Evolutionary conservation across 1,140 invertebrate genomes (phyloP), one percentile per base, ranked within the genome.

Genomic region (Drosophila suzukii): DNA sequence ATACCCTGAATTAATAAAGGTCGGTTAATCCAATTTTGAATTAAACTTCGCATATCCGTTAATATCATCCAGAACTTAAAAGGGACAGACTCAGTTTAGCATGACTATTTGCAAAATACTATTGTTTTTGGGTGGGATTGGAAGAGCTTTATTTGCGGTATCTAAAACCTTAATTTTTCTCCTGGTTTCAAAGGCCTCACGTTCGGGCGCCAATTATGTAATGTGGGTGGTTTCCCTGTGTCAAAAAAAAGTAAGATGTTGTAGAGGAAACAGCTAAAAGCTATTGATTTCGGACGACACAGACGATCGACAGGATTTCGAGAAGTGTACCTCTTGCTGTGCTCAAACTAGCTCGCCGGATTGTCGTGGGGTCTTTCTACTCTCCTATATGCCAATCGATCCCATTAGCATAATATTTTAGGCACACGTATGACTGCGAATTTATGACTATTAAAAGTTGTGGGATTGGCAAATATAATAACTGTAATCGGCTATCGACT

Each of bases 161-260:
- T 51, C 30, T 51, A 32, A 41, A 41, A 41, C 39, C 39, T 41
- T 41, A 15, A 41, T 41, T 41, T 41, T 41, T 41, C n/a, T 32
- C n/a, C 13, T 39, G 15, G 30, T 41, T 27, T 30, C 24, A 34
- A 15, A 51, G 27, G 30, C 27, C 30, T 17, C 49, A 51, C 15
- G 49, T 51, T 51, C 30, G 49, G 49, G 27, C 49, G 49, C n/a
- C 27, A 51, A 34, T 51, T 51, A 51, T 51, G 49, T 51, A 34
- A 17, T 51, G 30, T 15, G 27, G 20, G 44, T 47, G 44, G 44
- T 24, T 47, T 47, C 17, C 44, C 44, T 47, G 44, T 24, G 44
- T 24, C 20, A 13, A 32, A 44, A 17, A n/a, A 27, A 41, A 8
- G 30, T 6, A 41, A 41, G 6, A 41, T 41, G 39, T 41, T 41